These are phyloP conservation scores for Eidolon dupreanum DNA, from an alignment of 2,797 vertebrate species.

Conservation along the genomic window DNA sequence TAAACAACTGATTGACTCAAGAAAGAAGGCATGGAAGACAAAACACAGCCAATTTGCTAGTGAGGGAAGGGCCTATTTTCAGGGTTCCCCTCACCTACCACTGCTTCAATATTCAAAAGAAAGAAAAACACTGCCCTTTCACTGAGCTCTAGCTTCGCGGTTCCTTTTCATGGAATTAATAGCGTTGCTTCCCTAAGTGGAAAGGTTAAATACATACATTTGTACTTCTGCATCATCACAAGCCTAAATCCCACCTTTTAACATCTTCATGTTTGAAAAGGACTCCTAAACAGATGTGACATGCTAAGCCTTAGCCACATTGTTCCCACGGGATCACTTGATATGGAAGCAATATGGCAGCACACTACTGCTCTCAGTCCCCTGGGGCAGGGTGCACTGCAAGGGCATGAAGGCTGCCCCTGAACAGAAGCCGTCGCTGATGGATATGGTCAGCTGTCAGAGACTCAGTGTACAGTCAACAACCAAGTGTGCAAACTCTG, in stretches of 20 bases:
- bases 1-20: background rate
- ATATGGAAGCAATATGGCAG: background rate
- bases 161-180: background rate
- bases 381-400: rapidly evolving
- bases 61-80: background rate
- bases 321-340: background rate
- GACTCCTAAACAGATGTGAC: background rate
- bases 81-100: background rate
- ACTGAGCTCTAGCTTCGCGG: background rate
- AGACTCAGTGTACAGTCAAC: background rate
- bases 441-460: too few relatives aligned
- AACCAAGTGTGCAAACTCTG: background rate
- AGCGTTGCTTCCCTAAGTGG: background rate
- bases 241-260: background rate
- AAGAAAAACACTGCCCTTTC: background rate
- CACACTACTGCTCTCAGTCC: background rate
- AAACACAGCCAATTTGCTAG: background rate
- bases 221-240: background rate
- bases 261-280: background rate
- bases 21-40: background rate
- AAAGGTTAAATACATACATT: background rate
- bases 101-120: background rate
- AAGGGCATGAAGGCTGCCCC: background rate
- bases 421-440: background rate
- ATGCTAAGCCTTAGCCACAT: background rate